Evolutionary conservation across 2,797 vertebrate species (phyloP), one percentile per base, ranked within the genome.

Genomic region (Pagetopsis macropterus): DNA sequence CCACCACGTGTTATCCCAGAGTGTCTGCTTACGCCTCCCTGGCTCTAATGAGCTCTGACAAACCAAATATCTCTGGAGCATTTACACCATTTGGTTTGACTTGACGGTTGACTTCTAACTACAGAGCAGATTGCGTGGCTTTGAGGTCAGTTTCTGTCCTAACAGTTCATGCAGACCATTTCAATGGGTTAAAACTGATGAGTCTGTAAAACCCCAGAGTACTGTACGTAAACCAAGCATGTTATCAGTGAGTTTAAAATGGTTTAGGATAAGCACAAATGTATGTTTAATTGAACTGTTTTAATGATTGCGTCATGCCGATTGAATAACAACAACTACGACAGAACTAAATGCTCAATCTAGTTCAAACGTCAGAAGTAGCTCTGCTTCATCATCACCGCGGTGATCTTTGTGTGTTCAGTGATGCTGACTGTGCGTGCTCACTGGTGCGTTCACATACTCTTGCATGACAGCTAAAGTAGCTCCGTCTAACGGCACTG

Each of bases 401-500:
- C 56, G 62, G 78, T 69, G 87, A 72, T 87, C 77, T 87, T 60
- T 88, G 78, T 84, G 84, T 89, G 89, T 69, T 88, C 91, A 90
- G 66, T 89, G 90, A 90, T 86, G 92, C 90, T 81, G 88, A 91
- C 86, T 84, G 79, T 83, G 75, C 83, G 86, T 67, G 82, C 62
- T 87, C 89, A 91, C 63, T 91, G 87, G 85, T 92, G 88, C 90
- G 77, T 89, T 82, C 92, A 87, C 68, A 41, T 87, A 80, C 82
- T 51, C 87, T 85, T 88, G 93, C 89, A 89, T 92, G 93, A 91
- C 94, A 93, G 93, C 94, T 94, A 90, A 87, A 89, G 94, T 92
- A 91, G 89, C 94, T 94, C 91, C 90, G 92, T 94, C 93, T 91
- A 94, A 92, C 88, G 83, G 91, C 84, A 91, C 90, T 88, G 91